A percentile compares a stretch with the other conserved stretches of the same genome.
These are phyloP conservation scores for Tetranychus cinnabarinus DNA, from an alignment of 1,140 invertebrate species.

Conservation along the genomic window DNA sequence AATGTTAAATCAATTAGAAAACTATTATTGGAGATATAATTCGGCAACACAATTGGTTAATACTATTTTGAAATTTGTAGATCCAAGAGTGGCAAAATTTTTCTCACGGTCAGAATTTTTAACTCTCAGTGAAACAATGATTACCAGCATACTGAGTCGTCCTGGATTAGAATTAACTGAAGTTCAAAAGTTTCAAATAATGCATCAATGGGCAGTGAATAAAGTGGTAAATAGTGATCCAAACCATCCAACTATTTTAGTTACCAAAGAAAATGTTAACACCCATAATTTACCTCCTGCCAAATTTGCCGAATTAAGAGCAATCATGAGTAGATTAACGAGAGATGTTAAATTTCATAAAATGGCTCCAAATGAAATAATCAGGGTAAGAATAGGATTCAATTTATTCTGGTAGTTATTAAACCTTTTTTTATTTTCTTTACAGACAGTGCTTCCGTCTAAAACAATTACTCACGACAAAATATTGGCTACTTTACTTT, in stretches of 20 bases:
- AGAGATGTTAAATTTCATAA: constrained; percentile 66
- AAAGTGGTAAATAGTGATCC: neutral
- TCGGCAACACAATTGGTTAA: constrained; percentile 76
- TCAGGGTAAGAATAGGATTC: constrained; percentile 33
- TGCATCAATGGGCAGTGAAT: constrained; percentile 51
- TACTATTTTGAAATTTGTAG: constrained; percentile 73
- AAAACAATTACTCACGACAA: constrained; percentile 79
- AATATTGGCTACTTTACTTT: constrained; percentile 74
- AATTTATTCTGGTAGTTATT: neutral
- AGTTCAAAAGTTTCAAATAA: constrained; percentile 76
- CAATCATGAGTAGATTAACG: constrained; percentile 32
- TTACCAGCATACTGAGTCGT: constrained; percentile 74
- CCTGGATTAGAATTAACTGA: constrained; percentile 54
- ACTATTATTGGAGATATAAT: constrained; percentile 84
- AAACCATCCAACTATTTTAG: neutral
- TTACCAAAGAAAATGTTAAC: constrained; percentile 32
- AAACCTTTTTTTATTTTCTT: neutral
- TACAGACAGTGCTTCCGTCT: constrained; percentile 58
- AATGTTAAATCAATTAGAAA: constrained; percentile 74
- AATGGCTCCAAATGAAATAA: constrained; percentile 73
- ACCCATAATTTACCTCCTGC: neutral
- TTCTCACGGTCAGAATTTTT: constrained; percentile 61
- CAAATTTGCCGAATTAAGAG: neutral
- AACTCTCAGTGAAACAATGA: constrained; percentile 72
- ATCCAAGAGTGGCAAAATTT: constrained; percentile 48